Base-by-base conservation (phyloP, 1,140 invertebrate genomes). In the Drosophila sulfurigaster region DNA sequence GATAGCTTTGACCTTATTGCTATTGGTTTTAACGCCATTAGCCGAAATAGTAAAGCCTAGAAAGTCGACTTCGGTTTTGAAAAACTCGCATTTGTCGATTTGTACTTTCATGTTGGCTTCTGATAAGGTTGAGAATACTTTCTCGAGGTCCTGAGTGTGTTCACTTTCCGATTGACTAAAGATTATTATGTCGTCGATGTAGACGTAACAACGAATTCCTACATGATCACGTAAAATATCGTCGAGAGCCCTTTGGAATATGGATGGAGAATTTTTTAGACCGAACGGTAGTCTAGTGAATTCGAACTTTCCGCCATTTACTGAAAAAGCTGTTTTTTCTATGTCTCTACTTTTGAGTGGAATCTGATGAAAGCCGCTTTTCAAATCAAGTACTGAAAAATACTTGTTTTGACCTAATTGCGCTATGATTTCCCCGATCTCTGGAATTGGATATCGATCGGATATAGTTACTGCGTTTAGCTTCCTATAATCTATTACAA, bases 11-110 rank as follows among this genome's bases (percentile, higher is more conserved):
- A 64, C 41, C 11, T 65, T 56, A 16, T 64, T 43, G 2, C 38
- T 54, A 35, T 81, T 77, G 5, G 64, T 82, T 64, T 69, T 75
- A 4, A 78, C 64, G 4, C 72, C 71, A 25, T 70, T n/a, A 41
- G 46, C 54, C 3, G 66, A 70, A n/a, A 78, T 45, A 10, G 69
- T 63, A 28, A 76, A 82, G 5, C 74, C 78, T 16, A 16, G 16
- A 16, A 16, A 16, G 16, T 16, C 16, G 16, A 16, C 16, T 16
- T 16, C 16, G 16, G 16, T 16, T 16, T 16, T 16, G 16, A 16
- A 16, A 16, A 16, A 16, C 16, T 16, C 16, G 16, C 16, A 16
- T 16, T 16, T 16, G 16, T 16, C 16, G 16, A 16, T 16, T 16
- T 16, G 16, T 16, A 16, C 16, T 16, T 16, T 16, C 16, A 16